Percentiles rank a stretch among this genome's conserved stretches.
phyloP scores from a whole-genome alignment of 2,888 invertebrate species.

The Drosophila lutescens region DNA sequence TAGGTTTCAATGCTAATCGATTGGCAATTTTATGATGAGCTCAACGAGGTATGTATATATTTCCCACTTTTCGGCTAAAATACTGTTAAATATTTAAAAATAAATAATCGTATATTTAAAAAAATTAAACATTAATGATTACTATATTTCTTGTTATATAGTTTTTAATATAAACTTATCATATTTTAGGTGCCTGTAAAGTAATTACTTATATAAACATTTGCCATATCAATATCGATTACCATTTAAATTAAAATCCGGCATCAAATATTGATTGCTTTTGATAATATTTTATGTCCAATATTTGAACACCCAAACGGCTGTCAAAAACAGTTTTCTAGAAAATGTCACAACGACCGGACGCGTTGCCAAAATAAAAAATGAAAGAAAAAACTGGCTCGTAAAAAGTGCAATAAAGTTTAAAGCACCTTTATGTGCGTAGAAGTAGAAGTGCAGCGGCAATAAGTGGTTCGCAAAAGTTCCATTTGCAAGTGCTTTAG shows the following conservation, averaged over 20 bases:
- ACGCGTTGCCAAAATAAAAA: background rate
- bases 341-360: background rate
- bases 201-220: no score
- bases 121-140: no score
- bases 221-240: no score
- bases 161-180: no score
- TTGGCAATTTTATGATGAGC: no score
- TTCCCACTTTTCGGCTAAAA: no score
- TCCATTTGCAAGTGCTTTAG: constrained; percentile 2
- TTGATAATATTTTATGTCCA: background rate
- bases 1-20: no score
- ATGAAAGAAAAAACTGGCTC: background rate
- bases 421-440: constrained; percentile 11
- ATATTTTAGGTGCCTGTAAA: no score
- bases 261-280: background rate
- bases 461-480: constrained; percentile 18
- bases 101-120: no score
- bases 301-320: background rate
- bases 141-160: no score
- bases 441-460: constrained; percentile 30
- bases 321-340: background rate
- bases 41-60: no score
- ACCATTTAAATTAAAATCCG: background rate
- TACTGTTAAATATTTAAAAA: no score
- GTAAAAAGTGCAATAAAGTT: constrained; percentile 30